Evolutionary conservation across 2,888 invertebrate species (phyloP), one percentile per base, ranked within the genome.

Genomic region (Selenia dentaria): DNA sequence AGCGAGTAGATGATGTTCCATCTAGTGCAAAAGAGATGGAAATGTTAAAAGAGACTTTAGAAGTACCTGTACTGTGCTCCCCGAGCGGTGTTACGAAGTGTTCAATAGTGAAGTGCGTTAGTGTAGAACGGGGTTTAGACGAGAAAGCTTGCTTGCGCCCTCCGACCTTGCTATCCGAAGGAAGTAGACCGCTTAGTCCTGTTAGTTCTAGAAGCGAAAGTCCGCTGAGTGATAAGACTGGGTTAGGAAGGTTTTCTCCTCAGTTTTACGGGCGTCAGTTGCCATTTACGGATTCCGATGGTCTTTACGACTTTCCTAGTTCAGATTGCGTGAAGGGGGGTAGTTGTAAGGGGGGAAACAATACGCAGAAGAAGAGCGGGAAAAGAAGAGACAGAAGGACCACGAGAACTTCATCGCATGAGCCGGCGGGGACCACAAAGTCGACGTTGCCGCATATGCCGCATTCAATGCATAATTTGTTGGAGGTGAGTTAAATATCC

Each of bases 171-270:
- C 93, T 94, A 40, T 92, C 94, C 0, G 91, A 90, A 51, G 87
- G 87, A 51, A 93, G 93, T 63, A 91, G 92, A 65, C 89, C 91
- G 8, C 71, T 94, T 33, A 95, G 95, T 67, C 95, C 95, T 3
- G 94, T 95, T 42, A 95, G 95, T 76, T 95, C 95, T 9, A 92
- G 95, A 57, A 95, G 95, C 67, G 95, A 95, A 72, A 95, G 95
- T 79, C 95, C 95, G 6, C 80, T 95, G 33, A 95, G 95, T 76
- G 95, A 95, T 74, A 93, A 93, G 64, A 94, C 94, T 33, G 93
- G 94, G 28, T 77, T 94, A 56, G 93, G 93, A 14, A 83, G 94
- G 42, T 94, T 95, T 78, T 94, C 95, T 2, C 93, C 95, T 0
- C 93, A 94, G 65, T 94, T 95, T 77, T 95, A 94, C 74, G 94